Conservation (phyloP, 1,140 invertebrate species). For the Stegodyphus mimosarum region DNA sequence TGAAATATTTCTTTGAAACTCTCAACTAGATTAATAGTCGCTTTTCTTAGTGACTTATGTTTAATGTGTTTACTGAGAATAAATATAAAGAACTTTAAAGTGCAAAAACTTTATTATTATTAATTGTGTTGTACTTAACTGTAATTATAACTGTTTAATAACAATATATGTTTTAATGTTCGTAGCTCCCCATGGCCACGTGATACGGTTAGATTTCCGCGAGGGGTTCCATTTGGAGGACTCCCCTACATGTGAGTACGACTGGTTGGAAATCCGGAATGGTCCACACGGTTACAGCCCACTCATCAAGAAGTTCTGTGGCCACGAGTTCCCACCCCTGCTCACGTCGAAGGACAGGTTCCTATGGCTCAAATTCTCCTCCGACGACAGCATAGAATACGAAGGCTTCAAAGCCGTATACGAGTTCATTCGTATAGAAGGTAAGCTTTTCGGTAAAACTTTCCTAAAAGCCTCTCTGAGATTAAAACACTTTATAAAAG, state of each 20-base stretch:
- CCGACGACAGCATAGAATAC: conserved; percentile 86
- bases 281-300: conserved; percentile 84
- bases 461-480: background rate
- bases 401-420: conserved; percentile 84
- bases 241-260: conserved; percentile 80
- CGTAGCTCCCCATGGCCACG: conserved; percentile 80
- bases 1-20: too few species aligned
- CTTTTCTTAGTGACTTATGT: too few species aligned
- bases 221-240: conserved; percentile 83
- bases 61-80: too few species aligned
- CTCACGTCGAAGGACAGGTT: conserved; percentile 80
- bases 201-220: conserved; percentile 83
- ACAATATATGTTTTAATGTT: conserved; percentile 62
- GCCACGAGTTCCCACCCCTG: conserved; percentile 80
- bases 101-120: too few species aligned
- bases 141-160: too few species aligned
- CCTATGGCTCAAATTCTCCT: conserved; percentile 86
- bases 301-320: conserved; percentile 78
- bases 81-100: too few species aligned
- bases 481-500: too few species aligned
- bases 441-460: background rate
- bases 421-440: conserved; percentile 63
- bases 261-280: conserved; percentile 82
- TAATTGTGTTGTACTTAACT: too few species aligned
- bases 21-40: too few species aligned